Percentiles rank a stretch among this genome's conserved stretches.
Evolutionary conservation across 2,113 vertebrate genomes (phyloP).

Genomic region (Prunella himalayana): DNA sequence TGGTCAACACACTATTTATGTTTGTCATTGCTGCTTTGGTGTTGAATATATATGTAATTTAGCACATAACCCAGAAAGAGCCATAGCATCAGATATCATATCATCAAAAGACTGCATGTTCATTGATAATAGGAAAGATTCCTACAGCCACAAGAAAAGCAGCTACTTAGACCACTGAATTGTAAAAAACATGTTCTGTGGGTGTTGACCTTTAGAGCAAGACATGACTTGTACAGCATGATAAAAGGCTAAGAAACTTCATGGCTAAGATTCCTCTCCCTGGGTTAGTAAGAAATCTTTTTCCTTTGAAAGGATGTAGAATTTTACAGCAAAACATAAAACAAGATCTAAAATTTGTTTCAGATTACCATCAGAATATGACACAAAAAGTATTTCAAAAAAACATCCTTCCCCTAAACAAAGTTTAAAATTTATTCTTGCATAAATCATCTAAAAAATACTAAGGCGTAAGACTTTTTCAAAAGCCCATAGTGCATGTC

Average conservation of each 20-base stretch:
- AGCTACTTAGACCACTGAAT: background rate
- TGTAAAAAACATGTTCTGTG: background rate
- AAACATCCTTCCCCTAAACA: background rate
- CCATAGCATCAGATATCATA: background rate
- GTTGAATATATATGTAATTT: background rate
- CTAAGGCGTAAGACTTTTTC: background rate
- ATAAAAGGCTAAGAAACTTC: background rate
- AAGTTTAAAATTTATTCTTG: background rate
- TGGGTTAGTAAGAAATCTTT: background rate
- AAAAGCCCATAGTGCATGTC: background rate
- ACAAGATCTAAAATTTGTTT: background rate
- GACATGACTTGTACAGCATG: background rate
- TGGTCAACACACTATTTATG: background rate
- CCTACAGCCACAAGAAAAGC: background rate
- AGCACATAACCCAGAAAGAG: background rate
- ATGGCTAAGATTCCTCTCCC: background rate
- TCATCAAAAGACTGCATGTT: background rate
- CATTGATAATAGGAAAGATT: background rate
- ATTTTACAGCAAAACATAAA: background rate
- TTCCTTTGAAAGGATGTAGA: background rate
- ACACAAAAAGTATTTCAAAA: background rate
- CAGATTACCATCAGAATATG: background rate
- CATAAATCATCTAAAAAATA: background rate
- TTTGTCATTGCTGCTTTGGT: background rate
- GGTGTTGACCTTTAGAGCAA: conserved; percentile 27